phyloP scores from a whole-genome alignment of 2,113 vertebrate species.

The Mus pahari region DNA sequence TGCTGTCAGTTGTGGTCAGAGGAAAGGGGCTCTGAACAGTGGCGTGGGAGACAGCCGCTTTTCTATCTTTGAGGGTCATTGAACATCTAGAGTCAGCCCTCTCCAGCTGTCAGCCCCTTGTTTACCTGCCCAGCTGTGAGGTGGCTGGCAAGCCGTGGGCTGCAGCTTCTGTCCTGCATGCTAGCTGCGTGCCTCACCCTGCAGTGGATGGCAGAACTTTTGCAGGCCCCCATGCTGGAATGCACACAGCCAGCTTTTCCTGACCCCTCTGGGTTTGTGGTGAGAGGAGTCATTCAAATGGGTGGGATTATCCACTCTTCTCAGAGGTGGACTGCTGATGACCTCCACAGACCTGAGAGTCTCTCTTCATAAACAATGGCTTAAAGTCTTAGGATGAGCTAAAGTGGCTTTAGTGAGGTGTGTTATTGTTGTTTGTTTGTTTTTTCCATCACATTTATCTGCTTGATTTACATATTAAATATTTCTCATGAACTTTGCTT shows the following conservation, averaged over 20 bases:
- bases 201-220: fast-evolving
- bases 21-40: not conserved
- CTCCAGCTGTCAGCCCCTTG: not conserved
- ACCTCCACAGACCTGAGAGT: not conserved
- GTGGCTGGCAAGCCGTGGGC: fast-evolving
- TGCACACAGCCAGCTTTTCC: not conserved
- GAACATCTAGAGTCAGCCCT: not conserved
- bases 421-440: not conserved
- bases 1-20: not conserved
- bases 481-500: conserved; percentile 19
- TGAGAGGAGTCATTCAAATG: fast-evolving
- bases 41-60: not conserved
- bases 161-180: too few species aligned
- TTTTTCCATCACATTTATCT: not conserved
- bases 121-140: not conserved
- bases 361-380: not conserved
- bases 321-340: fast-evolving
- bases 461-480: not conserved
- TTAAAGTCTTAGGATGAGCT: not conserved
- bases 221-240: not conserved
- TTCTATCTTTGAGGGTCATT: too few species aligned
- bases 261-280: not conserved
- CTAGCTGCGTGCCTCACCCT: fast-evolving
- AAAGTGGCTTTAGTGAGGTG: not conserved
- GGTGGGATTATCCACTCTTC: fast-evolving